Percentiles rank a stretch among this genome's conserved stretches.
Evolutionary conservation across 1,140 invertebrate species (phyloP).

Genomic region (Dreissena polymorpha): DNA sequence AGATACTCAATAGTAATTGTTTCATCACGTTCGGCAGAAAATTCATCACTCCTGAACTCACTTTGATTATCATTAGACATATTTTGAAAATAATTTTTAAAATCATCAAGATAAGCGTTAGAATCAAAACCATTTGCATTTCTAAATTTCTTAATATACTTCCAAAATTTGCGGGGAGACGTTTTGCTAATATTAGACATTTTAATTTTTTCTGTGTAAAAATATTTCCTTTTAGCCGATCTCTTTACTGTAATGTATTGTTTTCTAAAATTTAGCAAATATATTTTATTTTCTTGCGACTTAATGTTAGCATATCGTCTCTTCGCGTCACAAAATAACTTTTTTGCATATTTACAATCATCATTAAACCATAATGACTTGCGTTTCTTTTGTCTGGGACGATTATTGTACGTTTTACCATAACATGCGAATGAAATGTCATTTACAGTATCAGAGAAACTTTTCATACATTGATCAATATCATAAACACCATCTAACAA

Average conservation of each 20-base stretch:
- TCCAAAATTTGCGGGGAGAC: conserved; percentile 28
- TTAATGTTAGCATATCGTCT: background rate
- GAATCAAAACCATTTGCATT: conserved; percentile 9
- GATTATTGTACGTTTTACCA: conserved; percentile 21
- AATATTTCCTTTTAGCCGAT: conserved; percentile 19
- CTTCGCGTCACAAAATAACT: conserved; percentile 23
- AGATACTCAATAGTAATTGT: conserved; percentile 25
- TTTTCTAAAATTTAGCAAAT: conserved; percentile 14
- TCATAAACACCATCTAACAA: conserved; percentile 13
- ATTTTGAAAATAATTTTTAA: conserved; percentile 39
- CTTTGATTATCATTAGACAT: conserved; percentile 18
- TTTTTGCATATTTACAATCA: conserved; percentile 29
- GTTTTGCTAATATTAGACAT: conserved; percentile 31
- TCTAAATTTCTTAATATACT: conserved; percentile 32
- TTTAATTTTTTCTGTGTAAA: conserved; percentile 20
- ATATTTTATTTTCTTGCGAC: conserved; percentile 25
- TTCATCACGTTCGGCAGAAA: conserved; percentile 1
- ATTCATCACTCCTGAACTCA: background rate
- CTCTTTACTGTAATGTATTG: conserved; percentile 15
- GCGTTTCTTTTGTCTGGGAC: conserved; percentile 20
- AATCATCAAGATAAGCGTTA: conserved; percentile 15
- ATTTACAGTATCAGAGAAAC: conserved; percentile 28
- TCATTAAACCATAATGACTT: conserved; percentile 34
- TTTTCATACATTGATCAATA: conserved; percentile 27
- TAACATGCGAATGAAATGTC: conserved; percentile 24